Conservation (phyloP, 2,888 invertebrate species). For the Temnothorax ravouxi region DNA sequence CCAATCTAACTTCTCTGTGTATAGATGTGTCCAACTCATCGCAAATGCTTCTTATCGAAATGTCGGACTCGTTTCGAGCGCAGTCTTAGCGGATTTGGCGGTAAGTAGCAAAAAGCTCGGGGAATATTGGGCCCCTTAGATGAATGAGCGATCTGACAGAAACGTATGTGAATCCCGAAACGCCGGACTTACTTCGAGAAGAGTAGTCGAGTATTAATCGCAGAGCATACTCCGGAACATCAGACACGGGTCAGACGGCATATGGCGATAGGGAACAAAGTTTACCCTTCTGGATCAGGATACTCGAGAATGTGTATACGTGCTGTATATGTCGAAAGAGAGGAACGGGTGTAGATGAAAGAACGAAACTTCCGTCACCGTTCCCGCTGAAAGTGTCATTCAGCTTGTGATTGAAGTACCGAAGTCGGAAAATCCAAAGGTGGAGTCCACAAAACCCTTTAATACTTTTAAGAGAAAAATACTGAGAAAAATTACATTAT, state of each 20-base stretch:
- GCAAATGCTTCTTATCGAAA: constrained; percentile 60
- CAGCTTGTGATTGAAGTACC: constrained; percentile 57
- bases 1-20: too few species aligned
- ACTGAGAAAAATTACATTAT: not conserved
- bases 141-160: constrained; percentile 55
- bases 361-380: constrained; percentile 57
- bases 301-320: constrained; percentile 56
- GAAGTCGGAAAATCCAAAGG: constrained; percentile 27
- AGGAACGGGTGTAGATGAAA: constrained; percentile 32
- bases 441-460: not conserved
- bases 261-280: constrained; percentile 66
- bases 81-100: constrained; percentile 70
- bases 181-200: constrained; percentile 66
- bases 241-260: constrained; percentile 61
- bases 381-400: constrained; percentile 51
- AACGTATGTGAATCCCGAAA: constrained; percentile 63
- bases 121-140: constrained; percentile 68
- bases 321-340: constrained; percentile 43
- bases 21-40: constrained; percentile 60
- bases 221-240: constrained; percentile 53
- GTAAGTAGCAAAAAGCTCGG: constrained; percentile 67
- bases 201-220: constrained; percentile 58
- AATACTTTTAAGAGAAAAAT: not conserved
- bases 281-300: constrained; percentile 71
- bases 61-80: constrained; percentile 60